Evolutionary conservation across 30 jellyfish, hydroid and myxozoan species (phyloP), one percentile per base, ranked within the genome.

Genomic region (Cassiopea xamachana): DNA sequence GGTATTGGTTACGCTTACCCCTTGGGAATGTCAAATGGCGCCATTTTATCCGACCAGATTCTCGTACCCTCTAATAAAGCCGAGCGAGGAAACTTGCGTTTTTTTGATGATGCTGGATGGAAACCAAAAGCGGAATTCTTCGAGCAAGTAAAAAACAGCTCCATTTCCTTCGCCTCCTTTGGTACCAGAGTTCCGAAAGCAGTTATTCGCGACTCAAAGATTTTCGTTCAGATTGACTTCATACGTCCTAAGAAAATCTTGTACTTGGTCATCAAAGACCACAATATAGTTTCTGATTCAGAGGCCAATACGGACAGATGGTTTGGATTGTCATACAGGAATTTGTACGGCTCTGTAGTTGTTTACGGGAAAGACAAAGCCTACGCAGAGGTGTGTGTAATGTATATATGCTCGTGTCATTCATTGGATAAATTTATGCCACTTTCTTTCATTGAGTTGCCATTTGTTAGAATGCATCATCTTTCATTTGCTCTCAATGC

Each of bases 1-100:
- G 94, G 85, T 77, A 60, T 75, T 45, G 78, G 69, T 9, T 7
- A 2, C 12, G 88, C 89, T 19, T 59, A 87, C 58, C 94, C 94
- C 44, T 75, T 87, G 69, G 94, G 94, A 7, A 87, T 87, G 84
- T 74, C 61, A 60, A 75, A 78, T 77, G 94, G 94, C 10, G 73
- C 72, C 76, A 69, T 87, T 46, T 71, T 62, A 9, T 12, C 39
- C 7, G 49, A 39, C 7, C 94, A 87, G 85, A 12, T 87, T 39
- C 47, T 60, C n/a, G 94, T 87, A n/a, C 85, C 92, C 13, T 70
- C 46, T 8, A 2, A 18, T 6, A 46, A 6, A 19, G 55, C 6
- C 39, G 5, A 18, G n/a, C 1, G 1, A 1, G 10, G 50, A 19
- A 7, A n/a, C 0, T n/a, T 10, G 39, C 50, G 80, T 12, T n/a